Percentiles rank a stretch among this genome's conserved stretches.
Conservation (phyloP, 1,140 invertebrate species). For the Leptinotarsa undecemlineata region DNA sequence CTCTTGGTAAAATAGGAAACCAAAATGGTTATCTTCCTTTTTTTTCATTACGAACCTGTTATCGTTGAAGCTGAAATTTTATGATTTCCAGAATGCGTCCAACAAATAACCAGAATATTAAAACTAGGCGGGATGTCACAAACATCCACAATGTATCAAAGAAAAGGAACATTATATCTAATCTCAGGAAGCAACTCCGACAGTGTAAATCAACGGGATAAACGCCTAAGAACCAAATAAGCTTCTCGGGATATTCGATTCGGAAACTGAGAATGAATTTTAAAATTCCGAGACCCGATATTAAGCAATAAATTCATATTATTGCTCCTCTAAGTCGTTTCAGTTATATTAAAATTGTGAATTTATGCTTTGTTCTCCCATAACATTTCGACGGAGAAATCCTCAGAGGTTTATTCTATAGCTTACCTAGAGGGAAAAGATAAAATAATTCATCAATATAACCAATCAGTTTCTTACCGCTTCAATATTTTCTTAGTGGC, state of each 20-base stretch:
- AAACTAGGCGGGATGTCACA: too few relatives aligned
- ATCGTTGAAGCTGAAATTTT: too few relatives aligned
- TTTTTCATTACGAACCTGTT: too few relatives aligned
- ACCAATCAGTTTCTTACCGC: background rate
- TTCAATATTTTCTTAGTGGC: background rate
- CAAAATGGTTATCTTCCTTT: too few relatives aligned
- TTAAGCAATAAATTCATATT: background rate
- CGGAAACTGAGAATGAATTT: conserved; percentile 3
- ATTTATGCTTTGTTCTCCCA: conserved; percentile 1
- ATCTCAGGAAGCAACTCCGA: too few relatives aligned
- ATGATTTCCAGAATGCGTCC: too few relatives aligned
- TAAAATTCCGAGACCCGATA: conserved; percentile 6
- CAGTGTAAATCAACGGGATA: background rate
- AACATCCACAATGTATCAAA: too few relatives aligned
- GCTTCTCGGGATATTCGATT: background rate
- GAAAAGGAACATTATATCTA: too few relatives aligned
- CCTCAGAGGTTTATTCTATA: background rate
- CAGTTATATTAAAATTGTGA: conserved; percentile 8
- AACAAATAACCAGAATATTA: too few relatives aligned
- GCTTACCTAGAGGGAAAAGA: background rate
- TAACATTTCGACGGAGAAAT: background rate
- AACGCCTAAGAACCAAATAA: background rate
- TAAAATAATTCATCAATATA: background rate
- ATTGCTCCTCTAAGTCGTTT: background rate
- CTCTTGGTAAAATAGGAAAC: too few relatives aligned